Evolutionary conservation across 1,140 invertebrate genomes (phyloP), one percentile per base, ranked within the genome.

Genomic region (fruit fly (Drosophila melanogaster)): DNA sequence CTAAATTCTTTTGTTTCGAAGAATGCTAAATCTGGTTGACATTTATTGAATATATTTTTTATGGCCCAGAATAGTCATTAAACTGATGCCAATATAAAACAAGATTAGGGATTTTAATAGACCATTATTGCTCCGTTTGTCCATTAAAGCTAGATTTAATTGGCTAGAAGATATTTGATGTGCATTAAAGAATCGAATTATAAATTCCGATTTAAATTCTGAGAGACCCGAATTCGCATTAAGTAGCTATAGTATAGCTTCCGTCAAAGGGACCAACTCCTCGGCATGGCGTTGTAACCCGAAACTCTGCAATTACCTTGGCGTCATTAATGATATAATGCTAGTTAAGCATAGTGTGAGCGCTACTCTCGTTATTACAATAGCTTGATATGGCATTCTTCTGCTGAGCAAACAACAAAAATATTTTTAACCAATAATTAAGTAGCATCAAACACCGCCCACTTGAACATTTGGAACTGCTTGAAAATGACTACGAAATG

Each of bases 341-440:
- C 35, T 26, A 47, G 56, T 40, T 56, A 65, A 53, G 60, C 35
- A 37, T 35, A 49, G 59, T 49, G 59, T 67, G 46, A 67, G 64
- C 49, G 46, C 59, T 67, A 50, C 60, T 65, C 53, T 75, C 40
- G 46, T 76, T 75, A 74, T 64, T 75, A 55, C 70, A 55, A 62
- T 58, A 75, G 47, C 55, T 60, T 58, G 56, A 76, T 43, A 24
- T 19, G 37, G 15, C 44, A 38, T 41, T 57, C 55, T 76, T 57
- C 55, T 76, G 59, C 22, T 61, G 44, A 70, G 62, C 46, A 85
- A 80, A 65, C 64, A 81, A 55, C 43, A 24, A 40, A 55, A 57
- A 61, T 47, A 58, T 43, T 44, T 56, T 47, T 41, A 60, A 61
- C 64, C 49, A 58, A 65, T 83, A 81, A 87, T 86, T 86, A 87